Base-by-base conservation (phyloP, 2,797 vertebrate species). In the Epinephelus malabaricus region DNA sequence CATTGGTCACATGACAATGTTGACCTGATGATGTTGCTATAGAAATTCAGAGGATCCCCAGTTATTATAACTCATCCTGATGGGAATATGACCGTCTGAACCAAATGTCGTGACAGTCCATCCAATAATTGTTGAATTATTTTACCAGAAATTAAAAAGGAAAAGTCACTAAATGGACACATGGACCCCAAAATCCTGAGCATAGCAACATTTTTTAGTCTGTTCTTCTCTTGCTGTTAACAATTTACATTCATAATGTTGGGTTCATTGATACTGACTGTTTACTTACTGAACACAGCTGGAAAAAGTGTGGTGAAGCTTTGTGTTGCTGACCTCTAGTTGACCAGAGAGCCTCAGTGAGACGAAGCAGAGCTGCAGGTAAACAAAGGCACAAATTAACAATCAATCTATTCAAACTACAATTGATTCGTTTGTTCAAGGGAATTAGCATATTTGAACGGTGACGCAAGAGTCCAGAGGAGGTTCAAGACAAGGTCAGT, bases 371-470 rank as follows among this genome's bases (percentile, higher is more conserved):
- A 63, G 60, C 65, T 59, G 58, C 27, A 56, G 53, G 70, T 66
- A 75, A 75, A 72, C 81, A 81, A 2, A 68, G 12, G 40, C 67
- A 34, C 27, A 50, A 61, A 61, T 53, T 11, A 62, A 38, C 58
- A 72, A 78, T 73, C 64, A 59, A 81, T 85, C 61, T n/a, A 8
- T 45, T 74, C 45, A 80, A 47, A 73, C 19, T 7, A 8, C n/a
- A 1, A 79, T 73, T 34, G 78, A 83, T 82, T 30, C 66, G 74
- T 83, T 80, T 83, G 73, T 65, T 75, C 17, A 7, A 6, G 18
- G 12, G 10, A 54, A 86, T 87, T 69, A 62, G 34, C 73, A 59
- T 72, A 66, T 83, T 82, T 84, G 63, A 83, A 74, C 12, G 1
- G 10, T 68, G 72, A 63, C 1, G 23, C 56, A 47, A 5, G 5